Evolutionary conservation across 2,888 invertebrate genomes (phyloP), one percentile per base, ranked within the genome.

Genomic region (Keiferia lycopersicella): DNA sequence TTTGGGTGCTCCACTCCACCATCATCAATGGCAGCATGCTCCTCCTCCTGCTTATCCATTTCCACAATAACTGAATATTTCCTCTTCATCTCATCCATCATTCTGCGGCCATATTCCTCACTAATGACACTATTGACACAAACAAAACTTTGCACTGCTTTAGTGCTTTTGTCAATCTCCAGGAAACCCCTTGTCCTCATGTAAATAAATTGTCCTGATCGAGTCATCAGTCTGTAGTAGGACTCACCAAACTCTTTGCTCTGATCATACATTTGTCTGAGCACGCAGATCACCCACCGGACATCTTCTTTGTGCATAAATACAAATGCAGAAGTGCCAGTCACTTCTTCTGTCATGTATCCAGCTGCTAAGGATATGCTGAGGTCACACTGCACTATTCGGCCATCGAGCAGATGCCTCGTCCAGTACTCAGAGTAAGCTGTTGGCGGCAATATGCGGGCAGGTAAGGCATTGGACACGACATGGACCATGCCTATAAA

Each of bases 241-340:
- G 97, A 97, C 73, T 95, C 94, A 11, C 97, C 98, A 83, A 94
- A 95, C 71, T 96, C 96, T 79, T 95, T 96, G 66, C 95, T 95
- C 76, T 94, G 94, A 80, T 96, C 96, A 84, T 97, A 97, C 97
- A 97, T 98, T 88, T 97, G 96, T 71, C 96, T 92, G 65, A 98
- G 92, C 0, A 97, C 97, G 77, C 97, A 95, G 80, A 97, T 95
- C 0, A 97, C 96, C 96, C 96, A 97, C 75, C 96, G 94, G 1
- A 96, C 96, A 89, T 98, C 98, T 72, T 97, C 96, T 79, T 94
- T 94, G 85, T 97, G 97, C 95, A 98, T 98, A 81, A 96, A 97
- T 64, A 95, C 94, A 84, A 98, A 98, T 11, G 97, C 97, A 68
- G 96, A 96, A 66, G 95, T 91, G n/a, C 97, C 97, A 11, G 95